These are phyloP conservation scores for Sebastes miniatus DNA, from an alignment of 2,797 vertebrate species.

Conservation along the genomic window DNA sequence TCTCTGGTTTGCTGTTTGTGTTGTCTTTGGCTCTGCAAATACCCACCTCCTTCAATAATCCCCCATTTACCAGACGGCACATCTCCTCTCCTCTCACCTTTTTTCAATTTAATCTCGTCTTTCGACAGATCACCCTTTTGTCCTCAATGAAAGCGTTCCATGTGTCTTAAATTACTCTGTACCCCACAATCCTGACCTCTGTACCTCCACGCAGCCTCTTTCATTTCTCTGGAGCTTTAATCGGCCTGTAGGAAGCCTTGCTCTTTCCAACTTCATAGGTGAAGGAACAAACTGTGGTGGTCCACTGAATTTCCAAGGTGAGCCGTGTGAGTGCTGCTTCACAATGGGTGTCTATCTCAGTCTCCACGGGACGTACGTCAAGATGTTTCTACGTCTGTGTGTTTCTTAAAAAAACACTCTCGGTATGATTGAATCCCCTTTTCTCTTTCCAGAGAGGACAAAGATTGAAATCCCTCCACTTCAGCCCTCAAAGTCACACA, in stretches of 20 bases:
- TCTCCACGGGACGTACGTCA: conserved; percentile 6
- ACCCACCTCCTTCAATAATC: conserved; percentile 31
- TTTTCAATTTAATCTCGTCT: conserved; percentile 59
- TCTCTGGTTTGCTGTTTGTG: conserved; percentile 24
- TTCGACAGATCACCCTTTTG: conserved; percentile 59
- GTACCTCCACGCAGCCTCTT: conserved; percentile 18
- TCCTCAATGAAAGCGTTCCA: conserved; percentile 50
- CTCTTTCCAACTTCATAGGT: conserved; percentile 26
- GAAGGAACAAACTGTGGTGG: conserved; percentile 37
- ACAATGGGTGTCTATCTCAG: conserved; percentile 15
- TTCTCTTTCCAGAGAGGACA: neutral
- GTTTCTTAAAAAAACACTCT: neutral
- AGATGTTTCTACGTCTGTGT: neutral
- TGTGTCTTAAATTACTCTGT: conserved; percentile 60
- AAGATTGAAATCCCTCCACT: neutral
- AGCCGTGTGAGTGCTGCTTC: neutral
- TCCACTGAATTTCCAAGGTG: conserved; percentile 31
- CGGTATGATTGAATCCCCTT: conserved; percentile 6
- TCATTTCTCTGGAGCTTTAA: conserved; percentile 36
- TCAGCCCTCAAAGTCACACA: neutral
- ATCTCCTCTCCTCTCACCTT: conserved; percentile 31
- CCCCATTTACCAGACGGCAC: conserved; percentile 25
- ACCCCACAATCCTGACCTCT: conserved; percentile 51
- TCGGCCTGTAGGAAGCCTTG: conserved; percentile 14
- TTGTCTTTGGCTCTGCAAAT: conserved; percentile 38